Evolutionary conservation across 2,113 vertebrate species (phyloP).

Genomic region (Colius striatus): DNA sequence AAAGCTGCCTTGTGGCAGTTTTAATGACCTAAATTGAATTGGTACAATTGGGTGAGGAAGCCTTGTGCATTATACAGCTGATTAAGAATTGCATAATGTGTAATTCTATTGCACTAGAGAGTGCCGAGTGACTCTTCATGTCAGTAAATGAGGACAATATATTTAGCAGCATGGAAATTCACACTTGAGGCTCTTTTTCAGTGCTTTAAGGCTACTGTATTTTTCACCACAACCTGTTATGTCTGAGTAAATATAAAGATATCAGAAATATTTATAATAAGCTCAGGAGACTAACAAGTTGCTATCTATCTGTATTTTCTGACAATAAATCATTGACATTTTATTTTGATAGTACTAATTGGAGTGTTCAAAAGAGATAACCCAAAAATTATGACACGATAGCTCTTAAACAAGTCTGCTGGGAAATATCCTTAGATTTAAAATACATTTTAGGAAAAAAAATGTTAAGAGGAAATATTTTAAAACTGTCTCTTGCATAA

Average conservation of each 20-base stretch:
- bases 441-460: neutral
- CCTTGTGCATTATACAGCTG: slow-evolving; percentile 12
- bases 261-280: neutral
- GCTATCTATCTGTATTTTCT: neutral
- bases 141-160: slow-evolving; percentile 8
- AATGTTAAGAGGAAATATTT: neutral
- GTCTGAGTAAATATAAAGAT: neutral
- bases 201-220: neutral
- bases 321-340: neutral
- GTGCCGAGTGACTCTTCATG: neutral
- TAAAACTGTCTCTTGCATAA: neutral
- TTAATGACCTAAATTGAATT: slow-evolving; percentile 44
- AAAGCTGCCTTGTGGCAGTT: slow-evolving; percentile 26
- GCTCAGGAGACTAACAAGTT: neutral
- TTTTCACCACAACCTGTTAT: neutral
- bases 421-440: neutral
- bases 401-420: neutral
- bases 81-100: slow-evolving; percentile 36
- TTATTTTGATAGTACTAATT: neutral
- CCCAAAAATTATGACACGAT: neutral
- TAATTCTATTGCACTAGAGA: neutral
- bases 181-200: neutral
- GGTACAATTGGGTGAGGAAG: neutral
- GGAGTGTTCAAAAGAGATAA: neutral
- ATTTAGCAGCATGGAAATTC: slow-evolving; percentile 26